phyloP scores from a whole-genome alignment of 2,797 vertebrate genomes.

The Pantherophis vulpinus region DNA sequence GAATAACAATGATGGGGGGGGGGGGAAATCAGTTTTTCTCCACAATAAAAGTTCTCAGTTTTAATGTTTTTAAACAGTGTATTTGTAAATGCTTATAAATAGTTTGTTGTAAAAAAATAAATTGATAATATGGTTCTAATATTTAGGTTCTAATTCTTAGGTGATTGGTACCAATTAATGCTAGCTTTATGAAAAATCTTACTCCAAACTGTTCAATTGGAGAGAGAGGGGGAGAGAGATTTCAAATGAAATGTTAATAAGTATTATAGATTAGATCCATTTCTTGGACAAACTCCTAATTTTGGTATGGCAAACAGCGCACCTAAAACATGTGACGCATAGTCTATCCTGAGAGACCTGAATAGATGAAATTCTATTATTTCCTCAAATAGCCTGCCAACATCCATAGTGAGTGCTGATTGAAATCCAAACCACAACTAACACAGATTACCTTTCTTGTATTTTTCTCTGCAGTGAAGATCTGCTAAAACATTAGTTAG shows the following conservation, averaged over 20 bases:
- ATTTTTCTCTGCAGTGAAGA: too few species aligned
- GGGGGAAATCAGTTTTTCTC: slow-evolving; percentile 39
- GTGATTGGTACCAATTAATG: not conserved
- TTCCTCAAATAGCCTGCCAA: not conserved
- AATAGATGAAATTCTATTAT: not conserved
- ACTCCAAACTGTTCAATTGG: not conserved
- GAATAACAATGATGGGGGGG: slow-evolving; percentile 34
- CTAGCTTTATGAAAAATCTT: not conserved
- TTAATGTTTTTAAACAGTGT: slow-evolving; percentile 34
- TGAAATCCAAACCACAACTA: not conserved
- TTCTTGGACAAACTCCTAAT: not conserved
- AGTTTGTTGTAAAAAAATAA: slow-evolving; percentile 44
- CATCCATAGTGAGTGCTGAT: not conserved
- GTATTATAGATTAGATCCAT: not conserved
- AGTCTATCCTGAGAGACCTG: not conserved
- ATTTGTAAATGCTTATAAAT: slow-evolving; percentile 26
- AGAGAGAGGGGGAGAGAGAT: not conserved
- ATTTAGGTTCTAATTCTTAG: slow-evolving; percentile 16
- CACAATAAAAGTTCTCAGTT: slow-evolving; percentile 32
- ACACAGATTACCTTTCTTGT: not conserved
- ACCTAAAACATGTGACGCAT: not conserved
- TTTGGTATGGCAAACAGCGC: not conserved
- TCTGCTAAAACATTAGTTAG: too few species aligned
- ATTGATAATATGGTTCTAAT: slow-evolving; percentile 31
- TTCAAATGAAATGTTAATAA: not conserved